Conservation (phyloP, 2,888 invertebrate genomes). For the Apamea sordens region DNA sequence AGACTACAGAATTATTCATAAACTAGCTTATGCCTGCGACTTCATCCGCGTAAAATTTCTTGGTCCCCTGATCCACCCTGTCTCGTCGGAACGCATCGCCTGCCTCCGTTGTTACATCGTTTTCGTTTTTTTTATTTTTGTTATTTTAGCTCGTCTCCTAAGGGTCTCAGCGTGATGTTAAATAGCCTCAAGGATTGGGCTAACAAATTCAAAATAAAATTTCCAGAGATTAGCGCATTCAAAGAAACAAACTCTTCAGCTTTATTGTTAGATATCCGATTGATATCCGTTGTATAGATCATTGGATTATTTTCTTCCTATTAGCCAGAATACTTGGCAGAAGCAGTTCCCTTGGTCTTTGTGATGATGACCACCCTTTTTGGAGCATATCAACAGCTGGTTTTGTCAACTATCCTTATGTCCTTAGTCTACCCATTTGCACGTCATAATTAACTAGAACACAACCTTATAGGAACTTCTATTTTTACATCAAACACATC, state of each 20-base stretch:
- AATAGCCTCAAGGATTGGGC: background rate
- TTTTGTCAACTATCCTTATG: background rate
- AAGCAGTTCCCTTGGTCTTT: background rate
- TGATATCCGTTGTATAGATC: too few relatives aligned
- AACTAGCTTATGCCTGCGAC: background rate
- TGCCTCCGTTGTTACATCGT: background rate
- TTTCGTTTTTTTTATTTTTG: background rate
- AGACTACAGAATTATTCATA: background rate
- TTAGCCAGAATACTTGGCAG: background rate
- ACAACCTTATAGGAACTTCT: background rate
- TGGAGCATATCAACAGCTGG: background rate
- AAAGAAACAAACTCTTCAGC: too few relatives aligned
- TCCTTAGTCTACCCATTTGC: background rate
- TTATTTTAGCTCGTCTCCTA: background rate
- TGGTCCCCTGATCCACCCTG: background rate
- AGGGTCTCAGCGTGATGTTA: background rate
- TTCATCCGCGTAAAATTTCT: background rate
- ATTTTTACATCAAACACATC: conserved; percentile 1
- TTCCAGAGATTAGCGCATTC: too few relatives aligned
- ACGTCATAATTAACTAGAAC: background rate
- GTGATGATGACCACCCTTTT: background rate
- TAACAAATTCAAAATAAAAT: background rate
- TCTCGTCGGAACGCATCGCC: background rate
- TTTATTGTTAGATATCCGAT: background rate
- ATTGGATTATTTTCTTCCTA: background rate